Evolutionary conservation across 1,140 invertebrate genomes (phyloP), one percentile per base, ranked within the genome.

Genomic region (Arctopsyche grandis): DNA sequence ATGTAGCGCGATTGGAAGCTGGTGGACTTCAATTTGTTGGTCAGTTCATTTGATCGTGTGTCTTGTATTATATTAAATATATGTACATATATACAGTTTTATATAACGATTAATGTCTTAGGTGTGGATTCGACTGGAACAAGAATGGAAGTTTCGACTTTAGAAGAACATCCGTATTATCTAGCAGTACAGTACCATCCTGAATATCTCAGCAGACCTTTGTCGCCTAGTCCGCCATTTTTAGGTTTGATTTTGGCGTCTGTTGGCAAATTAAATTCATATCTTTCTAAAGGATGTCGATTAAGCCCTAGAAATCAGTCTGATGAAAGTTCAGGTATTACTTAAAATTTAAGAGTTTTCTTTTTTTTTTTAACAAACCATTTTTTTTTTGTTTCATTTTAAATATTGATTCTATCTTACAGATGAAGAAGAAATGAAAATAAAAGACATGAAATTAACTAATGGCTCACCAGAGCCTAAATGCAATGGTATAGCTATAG

Each of bases 141-240:
- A 63, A 89, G 93, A 69, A 99, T 99, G 97, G 98, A 98, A 89
- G 95, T 94, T 38, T 91, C 93, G 16, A 92, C 92, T 86, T 87
- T 94, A 26, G 89, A 89, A 66, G 87, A 85, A 0, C 98, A 99
- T 89, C 94, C 93, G 0, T 99, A 96, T 86, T 99, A 95, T 88
- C 95, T 99, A 12, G 96, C 94, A 0, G 97, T 97, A 0, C 99
- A 99, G 87, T 99, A 95, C 86, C 98, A 99, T 88, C 98, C 98
- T 0, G 98, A 99, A 86, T 99, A 99, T 87, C 89, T 99, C 69
- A 98, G 96, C 0, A 90, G 98, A 0, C 98, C 98, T 0, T 87
- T 99, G 70, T 94, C 94, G 81, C 98, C 98, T 0, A 98, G 97
- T 43, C 96, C 98, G 3, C 97, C 97, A 4, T 99, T 99, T 85